Evolutionary conservation across 2,113 vertebrate species (phyloP).

Genomic region (Triplophysa tibetana): DNA sequence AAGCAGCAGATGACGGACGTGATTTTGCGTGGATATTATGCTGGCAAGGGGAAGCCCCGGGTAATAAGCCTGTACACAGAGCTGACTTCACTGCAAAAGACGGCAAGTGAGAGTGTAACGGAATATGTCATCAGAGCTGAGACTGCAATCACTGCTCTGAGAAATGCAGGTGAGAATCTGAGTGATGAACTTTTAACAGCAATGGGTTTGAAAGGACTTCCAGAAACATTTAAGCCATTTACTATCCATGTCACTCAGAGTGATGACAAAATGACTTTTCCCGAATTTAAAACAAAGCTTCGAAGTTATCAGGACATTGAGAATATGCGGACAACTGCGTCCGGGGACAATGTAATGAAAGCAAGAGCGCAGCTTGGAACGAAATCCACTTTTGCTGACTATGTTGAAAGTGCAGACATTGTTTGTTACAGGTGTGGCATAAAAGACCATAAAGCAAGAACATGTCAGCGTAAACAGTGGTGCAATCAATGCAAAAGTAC

Average conservation of each 20-base stretch:
- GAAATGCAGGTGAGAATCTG: conserved; percentile 27
- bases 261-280: conserved; percentile 1
- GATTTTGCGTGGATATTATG: conserved; percentile 2
- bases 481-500: conserved; percentile 28
- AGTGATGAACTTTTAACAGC: conserved; percentile 16
- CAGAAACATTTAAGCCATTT: conserved; percentile 32
- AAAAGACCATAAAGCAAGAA: conserved; percentile 9
- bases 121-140: conserved; percentile 46
- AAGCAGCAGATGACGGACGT: conserved; percentile 24
- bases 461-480: conserved; percentile 20
- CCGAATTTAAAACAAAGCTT: conserved; percentile 31
- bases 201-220: conserved; percentile 41
- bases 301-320: conserved; percentile 22
- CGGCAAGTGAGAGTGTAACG: background rate
- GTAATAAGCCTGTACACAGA: conserved; percentile 42
- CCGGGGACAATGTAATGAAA: conserved; percentile 10
- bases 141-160: conserved; percentile 11
- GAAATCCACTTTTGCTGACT: too few species aligned
- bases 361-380: too few species aligned
- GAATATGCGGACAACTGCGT: background rate
- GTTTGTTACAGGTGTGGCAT: background rate
- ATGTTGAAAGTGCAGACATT: background rate
- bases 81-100: conserved; percentile 31
- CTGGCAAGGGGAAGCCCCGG: conserved; percentile 30
- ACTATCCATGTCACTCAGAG: conserved; percentile 6